A percentile compares a stretch with the other conserved stretches of the same genome.
phyloP scores from a whole-genome alignment of 2,797 vertebrate species.

The Merluccius polli region DNA sequence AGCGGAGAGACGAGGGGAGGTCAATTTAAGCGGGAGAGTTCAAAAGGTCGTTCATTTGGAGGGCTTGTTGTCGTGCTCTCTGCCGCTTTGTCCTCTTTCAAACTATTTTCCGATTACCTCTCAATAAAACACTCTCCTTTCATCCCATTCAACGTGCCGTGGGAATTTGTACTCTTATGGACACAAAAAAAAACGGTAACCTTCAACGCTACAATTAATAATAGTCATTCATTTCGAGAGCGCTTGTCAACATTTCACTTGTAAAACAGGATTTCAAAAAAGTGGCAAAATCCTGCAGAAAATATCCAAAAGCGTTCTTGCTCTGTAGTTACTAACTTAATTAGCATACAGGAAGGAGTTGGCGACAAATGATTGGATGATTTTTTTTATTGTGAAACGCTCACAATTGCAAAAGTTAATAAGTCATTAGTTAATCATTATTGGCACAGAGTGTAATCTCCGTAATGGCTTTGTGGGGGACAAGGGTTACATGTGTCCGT shows the following conservation, averaged over 20 bases:
- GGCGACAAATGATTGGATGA: conserved; percentile 17
- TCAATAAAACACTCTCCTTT: background rate
- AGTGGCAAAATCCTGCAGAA: too few relatives aligned
- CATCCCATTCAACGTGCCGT: background rate
- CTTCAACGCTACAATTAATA: background rate
- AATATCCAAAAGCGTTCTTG: background rate
- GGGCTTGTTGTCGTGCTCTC: background rate
- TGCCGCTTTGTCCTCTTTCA: too few relatives aligned
- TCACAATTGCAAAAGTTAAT: conserved; percentile 25
- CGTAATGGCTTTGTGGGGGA: conserved; percentile 55
- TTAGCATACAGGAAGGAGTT: conserved; percentile 15
- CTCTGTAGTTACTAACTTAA: background rate
- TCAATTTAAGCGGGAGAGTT: conserved; percentile 34
- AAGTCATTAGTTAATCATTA: conserved; percentile 44
- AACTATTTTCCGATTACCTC: background rate
- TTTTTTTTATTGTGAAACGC: conserved; percentile 50
- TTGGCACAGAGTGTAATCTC: conserved; percentile 53
- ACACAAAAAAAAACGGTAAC: background rate
- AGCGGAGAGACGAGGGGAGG: conserved; percentile 25
- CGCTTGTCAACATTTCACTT: background rate
- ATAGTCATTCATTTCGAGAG: background rate
- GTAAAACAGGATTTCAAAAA: background rate
- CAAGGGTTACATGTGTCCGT: conserved; percentile 38
- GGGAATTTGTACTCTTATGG: background rate
- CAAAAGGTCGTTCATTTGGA: conserved; percentile 33